Conservation (phyloP, 2,113 vertebrate genomes). For the Sylvia atricapilla region DNA sequence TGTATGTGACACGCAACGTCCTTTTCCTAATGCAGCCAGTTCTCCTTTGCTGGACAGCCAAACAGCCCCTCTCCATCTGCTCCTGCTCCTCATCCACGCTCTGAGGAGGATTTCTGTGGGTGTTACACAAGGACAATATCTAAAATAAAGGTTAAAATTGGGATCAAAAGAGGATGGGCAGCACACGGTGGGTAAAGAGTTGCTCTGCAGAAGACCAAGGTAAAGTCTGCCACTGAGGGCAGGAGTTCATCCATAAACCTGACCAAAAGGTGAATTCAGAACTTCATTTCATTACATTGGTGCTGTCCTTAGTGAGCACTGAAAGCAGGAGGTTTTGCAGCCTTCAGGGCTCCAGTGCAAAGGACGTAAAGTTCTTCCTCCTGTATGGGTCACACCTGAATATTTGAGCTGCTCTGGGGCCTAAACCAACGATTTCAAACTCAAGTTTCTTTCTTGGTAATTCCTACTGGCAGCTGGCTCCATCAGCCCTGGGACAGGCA, state of each 20-base stretch:
- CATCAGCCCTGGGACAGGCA: not conserved
- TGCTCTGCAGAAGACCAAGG: not conserved
- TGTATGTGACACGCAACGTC: rapidly evolving
- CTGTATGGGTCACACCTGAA: slow-evolving; percentile 4
- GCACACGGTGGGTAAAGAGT: rapidly evolving
- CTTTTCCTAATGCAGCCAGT: not conserved
- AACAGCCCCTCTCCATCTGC: not conserved
- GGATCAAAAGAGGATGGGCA: not conserved
- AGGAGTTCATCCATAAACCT: not conserved
- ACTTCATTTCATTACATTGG: not conserved
- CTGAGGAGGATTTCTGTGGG: not conserved
- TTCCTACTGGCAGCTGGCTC: slow-evolving; percentile 27
- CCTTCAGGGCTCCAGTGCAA: not conserved
- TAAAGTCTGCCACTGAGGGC: not conserved
- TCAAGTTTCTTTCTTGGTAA: not conserved
- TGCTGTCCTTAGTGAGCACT: not conserved
- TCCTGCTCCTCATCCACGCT: not conserved
- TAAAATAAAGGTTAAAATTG: not conserved
- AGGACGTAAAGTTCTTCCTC: slow-evolving; percentile 14
- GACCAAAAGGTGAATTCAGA: not conserved
- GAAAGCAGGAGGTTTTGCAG: not conserved
- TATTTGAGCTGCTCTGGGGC: not conserved
- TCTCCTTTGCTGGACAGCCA: not conserved
- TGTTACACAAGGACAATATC: not conserved
- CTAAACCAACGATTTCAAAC: not conserved